Evolutionary conservation across 2,888 invertebrate species (phyloP), one percentile per base, ranked within the genome.

Genomic region (Diloba caeruleocephala): DNA sequence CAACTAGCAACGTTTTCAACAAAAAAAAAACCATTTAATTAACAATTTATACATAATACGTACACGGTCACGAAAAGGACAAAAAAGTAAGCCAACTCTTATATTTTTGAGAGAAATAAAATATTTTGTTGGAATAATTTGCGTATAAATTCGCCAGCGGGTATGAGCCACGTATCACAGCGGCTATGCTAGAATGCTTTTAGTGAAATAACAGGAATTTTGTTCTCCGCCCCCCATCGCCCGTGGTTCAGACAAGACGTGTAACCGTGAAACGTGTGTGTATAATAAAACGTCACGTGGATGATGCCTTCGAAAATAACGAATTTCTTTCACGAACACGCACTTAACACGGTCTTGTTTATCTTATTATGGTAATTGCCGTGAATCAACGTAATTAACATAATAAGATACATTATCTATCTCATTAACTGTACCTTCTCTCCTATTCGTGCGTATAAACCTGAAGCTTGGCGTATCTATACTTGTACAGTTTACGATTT

Each of bases 151-250:
- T 69, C 55, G 53, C 52, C 46, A 62, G 56, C 57, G 60, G 60
- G 66, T 50, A 59, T 42, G 65, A 56, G 53, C 49, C 54, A 26
- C 58, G 68, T 56, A 59, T 57, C 67, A 54, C 38, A 34, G 58
- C 60, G 63, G 71, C 52, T 71, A 64, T 62, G 56, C 60, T 71
- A 71, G 77, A 82, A 83, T 78, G 75, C 78, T 81, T 82, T 82
- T 78, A 83, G 77, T 68, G 70, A 79, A 82, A 83, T 84, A 79
- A 78, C 78, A 77, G 72, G 74, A 78, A 80, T 79, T 77, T 78
- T 64, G 64, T 72, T 48, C 63, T 36, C 44, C 41, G n/a, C 33
- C 57, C 50, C 26, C 41, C 46, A 17, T 37, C 31, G 53, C 15
- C 44, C 42, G 43, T 19, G 28, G 33, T 45, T 45, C 48, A 57